A percentile compares a stretch with the other conserved stretches of the same genome.
Evolutionary conservation across 2,797 vertebrate species (phyloP).

Genomic region (Prunella strophiata): DNA sequence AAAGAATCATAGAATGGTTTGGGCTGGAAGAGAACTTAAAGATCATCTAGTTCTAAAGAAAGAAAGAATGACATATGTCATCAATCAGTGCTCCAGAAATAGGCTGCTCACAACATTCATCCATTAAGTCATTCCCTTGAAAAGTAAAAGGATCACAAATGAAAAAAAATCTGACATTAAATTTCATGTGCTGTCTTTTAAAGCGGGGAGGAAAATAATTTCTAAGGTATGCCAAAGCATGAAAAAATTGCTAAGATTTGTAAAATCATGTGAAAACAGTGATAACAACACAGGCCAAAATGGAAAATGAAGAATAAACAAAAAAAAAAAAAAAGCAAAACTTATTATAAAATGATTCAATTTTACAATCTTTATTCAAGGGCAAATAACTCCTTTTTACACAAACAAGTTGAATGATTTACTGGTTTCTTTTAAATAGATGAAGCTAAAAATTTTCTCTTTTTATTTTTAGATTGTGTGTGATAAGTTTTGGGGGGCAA

Average conservation of each 20-base stretch:
- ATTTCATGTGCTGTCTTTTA: not conserved
- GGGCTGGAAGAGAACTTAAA: not conserved
- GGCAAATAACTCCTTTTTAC: not conserved
- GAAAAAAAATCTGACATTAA: not conserved
- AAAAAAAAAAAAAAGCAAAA: not conserved
- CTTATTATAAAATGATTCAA: not conserved
- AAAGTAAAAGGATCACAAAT: not conserved
- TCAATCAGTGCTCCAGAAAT: not conserved
- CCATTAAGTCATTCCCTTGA: not conserved
- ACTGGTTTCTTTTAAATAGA: not conserved
- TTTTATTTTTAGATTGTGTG: not conserved
- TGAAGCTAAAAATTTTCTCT: not conserved
- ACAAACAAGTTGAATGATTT: not conserved
- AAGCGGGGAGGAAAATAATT: not conserved
- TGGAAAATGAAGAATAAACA: not conserved
- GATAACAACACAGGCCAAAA: not conserved
- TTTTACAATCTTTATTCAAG: slow-evolving; percentile 40
- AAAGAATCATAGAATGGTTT: not conserved
- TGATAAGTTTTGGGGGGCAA: not conserved
- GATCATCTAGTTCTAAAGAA: not conserved
- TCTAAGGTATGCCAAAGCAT: not conserved
- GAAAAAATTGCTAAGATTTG: not conserved
- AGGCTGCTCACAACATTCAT: not conserved
- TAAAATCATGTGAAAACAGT: not conserved
- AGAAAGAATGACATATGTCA: not conserved